Conservation (phyloP, 2,888 invertebrate genomes). For the Helobdella robusta region DNA sequence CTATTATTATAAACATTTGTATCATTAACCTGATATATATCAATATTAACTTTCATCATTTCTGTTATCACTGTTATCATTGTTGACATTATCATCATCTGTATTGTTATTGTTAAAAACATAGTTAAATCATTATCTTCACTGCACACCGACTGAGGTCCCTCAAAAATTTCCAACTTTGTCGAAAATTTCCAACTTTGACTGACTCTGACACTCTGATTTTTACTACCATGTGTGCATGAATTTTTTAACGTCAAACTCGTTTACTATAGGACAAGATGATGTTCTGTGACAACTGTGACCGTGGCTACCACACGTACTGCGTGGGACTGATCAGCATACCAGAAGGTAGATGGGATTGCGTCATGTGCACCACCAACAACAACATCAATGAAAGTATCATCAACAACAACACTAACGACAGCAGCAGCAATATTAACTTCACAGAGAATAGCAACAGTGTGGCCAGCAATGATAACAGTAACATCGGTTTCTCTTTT, state of each 20-base stretch:
- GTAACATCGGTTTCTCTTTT: too few species aligned
- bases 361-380: conserved; percentile 50
- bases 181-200: too few species aligned
- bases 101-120: too few species aligned
- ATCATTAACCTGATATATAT: too few species aligned
- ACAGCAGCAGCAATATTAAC: background rate
- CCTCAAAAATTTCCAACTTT: too few species aligned
- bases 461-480: background rate
- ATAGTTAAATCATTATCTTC: too few species aligned
- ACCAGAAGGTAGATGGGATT: conserved; percentile 81
- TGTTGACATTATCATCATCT: too few species aligned
- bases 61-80: too few species aligned
- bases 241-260: background rate
- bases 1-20: too few species aligned
- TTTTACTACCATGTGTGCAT: too few species aligned
- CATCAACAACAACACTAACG: background rate
- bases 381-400: background rate
- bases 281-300: conserved; percentile 88
- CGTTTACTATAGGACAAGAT: conserved; percentile 61
- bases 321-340: conserved; percentile 72
- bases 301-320: conserved; percentile 82
- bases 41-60: too few species aligned
- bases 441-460: background rate
- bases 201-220: background rate
- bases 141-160: too few species aligned